Evolutionary conservation across 2,113 vertebrate species (phyloP).

Genomic region (Brachypodius melanocephalos): DNA sequence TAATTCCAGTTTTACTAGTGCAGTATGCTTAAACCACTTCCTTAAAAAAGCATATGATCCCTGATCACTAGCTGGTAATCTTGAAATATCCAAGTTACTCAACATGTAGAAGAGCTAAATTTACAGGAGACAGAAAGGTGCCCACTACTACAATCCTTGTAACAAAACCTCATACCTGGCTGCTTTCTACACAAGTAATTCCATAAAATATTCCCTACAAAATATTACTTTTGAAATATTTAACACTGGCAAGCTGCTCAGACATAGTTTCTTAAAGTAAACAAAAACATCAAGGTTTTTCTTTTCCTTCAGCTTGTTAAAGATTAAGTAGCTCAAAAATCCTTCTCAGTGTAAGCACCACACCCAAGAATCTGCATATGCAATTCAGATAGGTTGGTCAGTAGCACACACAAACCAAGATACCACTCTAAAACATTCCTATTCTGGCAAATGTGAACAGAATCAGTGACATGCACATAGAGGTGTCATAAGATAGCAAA

Average conservation of each 20-base stretch:
- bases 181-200: not conserved
- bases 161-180: not conserved
- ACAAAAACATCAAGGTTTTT: not conserved
- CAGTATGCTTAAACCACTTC: not conserved
- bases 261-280: not conserved
- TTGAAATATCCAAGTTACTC: constrained; percentile 18
- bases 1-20: not conserved
- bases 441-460: not conserved
- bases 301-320: not conserved
- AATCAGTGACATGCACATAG: not conserved
- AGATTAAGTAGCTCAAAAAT: not conserved
- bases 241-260: not conserved
- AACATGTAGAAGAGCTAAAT: not conserved
- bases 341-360: not conserved
- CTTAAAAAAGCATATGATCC: not conserved
- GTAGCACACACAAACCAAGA: not conserved
- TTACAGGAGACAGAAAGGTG: not conserved
- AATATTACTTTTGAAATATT: not conserved
- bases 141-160: not conserved
- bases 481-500: not conserved
- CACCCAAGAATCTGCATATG: constrained; percentile 1
- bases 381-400: not conserved
- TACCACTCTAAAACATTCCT: not conserved
- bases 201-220: not conserved
- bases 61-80: not conserved